phyloP scores from a whole-genome alignment of 2,888 invertebrate species.

The Pterobdella sp. region DNA sequence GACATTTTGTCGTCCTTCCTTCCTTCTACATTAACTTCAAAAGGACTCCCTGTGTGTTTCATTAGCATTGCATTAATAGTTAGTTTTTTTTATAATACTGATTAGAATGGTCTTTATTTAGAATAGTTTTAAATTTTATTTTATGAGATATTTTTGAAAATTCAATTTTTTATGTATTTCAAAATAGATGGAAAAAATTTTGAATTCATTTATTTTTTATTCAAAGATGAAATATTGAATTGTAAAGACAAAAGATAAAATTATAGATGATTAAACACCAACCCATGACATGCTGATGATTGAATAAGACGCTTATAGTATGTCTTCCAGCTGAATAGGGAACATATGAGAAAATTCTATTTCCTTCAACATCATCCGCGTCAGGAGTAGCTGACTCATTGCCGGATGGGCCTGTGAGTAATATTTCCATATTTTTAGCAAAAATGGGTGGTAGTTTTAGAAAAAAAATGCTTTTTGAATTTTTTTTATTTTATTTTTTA shows the following conservation, averaged over 20 bases:
- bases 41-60: constrained; percentile 74
- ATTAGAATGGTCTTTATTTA: no score
- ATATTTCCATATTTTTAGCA: neutral
- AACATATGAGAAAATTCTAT: constrained; percentile 79
- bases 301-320: constrained; percentile 71
- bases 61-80: no score
- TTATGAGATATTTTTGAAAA: no score
- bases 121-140: no score
- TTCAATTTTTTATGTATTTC: no score
- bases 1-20: constrained; percentile 66
- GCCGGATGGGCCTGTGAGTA: constrained; percentile 58
- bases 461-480: neutral
- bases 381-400: constrained; percentile 56
- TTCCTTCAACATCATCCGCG: constrained; percentile 54
- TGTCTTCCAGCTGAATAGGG: constrained; percentile 82
- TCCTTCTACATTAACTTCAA: constrained; percentile 73
- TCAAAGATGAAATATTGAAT: neutral
- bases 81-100: neutral
- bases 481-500: constrained; percentile 35
- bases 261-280: constrained; percentile 17
- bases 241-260: neutral
- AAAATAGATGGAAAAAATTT: no score
- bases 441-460: neutral
- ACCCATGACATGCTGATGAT: constrained; percentile 55
- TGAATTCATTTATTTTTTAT: no score